These are phyloP conservation scores for Ctenomys sociabilis DNA, from an alignment of 2,113 vertebrate species.

Conservation along the genomic window DNA sequence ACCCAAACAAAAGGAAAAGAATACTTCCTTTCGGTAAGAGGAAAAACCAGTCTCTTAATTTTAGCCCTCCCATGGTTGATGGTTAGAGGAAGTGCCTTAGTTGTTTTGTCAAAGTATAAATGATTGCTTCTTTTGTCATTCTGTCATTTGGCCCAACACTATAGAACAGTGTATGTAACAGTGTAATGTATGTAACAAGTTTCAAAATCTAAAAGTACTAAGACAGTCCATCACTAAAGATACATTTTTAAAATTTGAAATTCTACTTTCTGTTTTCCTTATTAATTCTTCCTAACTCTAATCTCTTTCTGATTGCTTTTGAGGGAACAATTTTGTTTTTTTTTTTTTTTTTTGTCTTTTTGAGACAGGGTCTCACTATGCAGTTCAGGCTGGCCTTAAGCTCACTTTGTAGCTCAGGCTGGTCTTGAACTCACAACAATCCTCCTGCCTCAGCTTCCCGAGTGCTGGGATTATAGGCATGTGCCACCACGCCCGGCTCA, in stretches of 20 bases:
- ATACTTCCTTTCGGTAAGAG: slow-evolving; percentile 96
- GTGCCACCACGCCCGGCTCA: no score
- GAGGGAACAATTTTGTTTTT: no score
- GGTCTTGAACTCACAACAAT: no score
- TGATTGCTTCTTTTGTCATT: not conserved
- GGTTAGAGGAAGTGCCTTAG: not conserved
- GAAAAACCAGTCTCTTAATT: not conserved
- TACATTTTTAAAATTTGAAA: slow-evolving; percentile 12
- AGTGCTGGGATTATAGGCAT: no score
- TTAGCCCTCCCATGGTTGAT: not conserved
- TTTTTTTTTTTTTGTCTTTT: no score
- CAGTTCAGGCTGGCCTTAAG: no score
- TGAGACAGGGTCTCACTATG: no score
- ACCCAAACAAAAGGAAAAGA: slow-evolving; percentile 98
- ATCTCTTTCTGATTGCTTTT: slow-evolving; percentile 13
- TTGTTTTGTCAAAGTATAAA: not conserved
- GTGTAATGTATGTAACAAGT: not conserved
- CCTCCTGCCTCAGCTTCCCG: no score
- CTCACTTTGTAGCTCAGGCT: no score
- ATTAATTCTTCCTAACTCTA: slow-evolving; percentile 7
- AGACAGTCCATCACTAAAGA: not conserved
- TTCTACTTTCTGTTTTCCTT: slow-evolving; percentile 6
- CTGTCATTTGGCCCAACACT: not conserved
- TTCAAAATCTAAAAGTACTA: not conserved
- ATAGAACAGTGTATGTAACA: not conserved